These are phyloP conservation scores for Helogale parvula DNA, from an alignment of 2,113 vertebrate genomes.

Conservation along the genomic window DNA sequence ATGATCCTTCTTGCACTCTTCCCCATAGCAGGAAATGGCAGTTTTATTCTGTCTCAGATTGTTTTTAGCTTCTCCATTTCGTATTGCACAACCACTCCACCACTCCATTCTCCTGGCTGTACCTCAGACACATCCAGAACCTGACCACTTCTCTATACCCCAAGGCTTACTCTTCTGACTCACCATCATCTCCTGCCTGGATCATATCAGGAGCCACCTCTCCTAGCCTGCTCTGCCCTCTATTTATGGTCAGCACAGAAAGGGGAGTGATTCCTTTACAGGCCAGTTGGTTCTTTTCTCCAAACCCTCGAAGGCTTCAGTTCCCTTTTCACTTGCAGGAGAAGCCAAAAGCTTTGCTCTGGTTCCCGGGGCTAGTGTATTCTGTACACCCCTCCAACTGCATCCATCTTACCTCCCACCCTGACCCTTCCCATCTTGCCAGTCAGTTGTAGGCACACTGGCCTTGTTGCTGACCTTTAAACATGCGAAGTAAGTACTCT, in stretches of 20 bases:
- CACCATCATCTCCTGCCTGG: fast-evolving
- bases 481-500: background rate
- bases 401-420: background rate
- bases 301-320: fast-evolving
- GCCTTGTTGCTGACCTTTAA: background rate
- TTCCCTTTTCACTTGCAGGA: background rate
- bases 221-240: background rate
- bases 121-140: background rate
- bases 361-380: fast-evolving
- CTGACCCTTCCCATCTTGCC: fast-evolving
- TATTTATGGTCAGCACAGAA: background rate
- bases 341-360: background rate
- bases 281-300: background rate
- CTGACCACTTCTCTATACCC: background rate
- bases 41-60: background rate
- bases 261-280: background rate
- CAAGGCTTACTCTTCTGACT: background rate
- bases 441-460: background rate
- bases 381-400: no score
- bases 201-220: no score
- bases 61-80: background rate
- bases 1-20: background rate
- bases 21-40: background rate
- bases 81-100: background rate
- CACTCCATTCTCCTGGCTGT: background rate